Percentiles rank a stretch among this genome's conserved stretches.
Evolutionary conservation across 2,113 vertebrate genomes (phyloP).

Genomic region (Hyperopisus bebe): DNA sequence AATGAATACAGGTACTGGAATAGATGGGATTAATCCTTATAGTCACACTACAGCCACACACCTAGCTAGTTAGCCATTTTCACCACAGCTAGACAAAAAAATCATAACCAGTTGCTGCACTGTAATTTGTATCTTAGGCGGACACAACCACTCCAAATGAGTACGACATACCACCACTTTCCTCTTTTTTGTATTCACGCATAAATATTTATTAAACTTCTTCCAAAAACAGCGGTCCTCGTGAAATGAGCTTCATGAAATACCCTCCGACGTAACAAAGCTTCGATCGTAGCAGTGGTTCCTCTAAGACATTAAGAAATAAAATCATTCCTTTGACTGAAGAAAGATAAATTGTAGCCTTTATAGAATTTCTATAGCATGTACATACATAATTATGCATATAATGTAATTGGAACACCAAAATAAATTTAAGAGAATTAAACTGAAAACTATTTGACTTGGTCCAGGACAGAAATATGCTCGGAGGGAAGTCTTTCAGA

Average conservation of each 20-base stretch:
- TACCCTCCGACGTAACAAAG: neutral
- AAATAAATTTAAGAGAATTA: neutral
- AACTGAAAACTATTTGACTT: neutral
- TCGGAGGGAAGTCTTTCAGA: neutral
- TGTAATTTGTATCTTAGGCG: neutral
- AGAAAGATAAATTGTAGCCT: neutral
- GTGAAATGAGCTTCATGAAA: neutral
- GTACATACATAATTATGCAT: neutral
- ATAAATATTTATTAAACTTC: neutral
- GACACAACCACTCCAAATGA: neutral
- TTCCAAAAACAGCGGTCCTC: neutral
- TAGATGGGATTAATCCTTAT: neutral
- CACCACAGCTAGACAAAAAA: neutral
- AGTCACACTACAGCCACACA: neutral
- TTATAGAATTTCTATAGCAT: neutral
- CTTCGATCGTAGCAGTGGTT: neutral
- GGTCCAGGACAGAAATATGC: constrained; percentile 1
- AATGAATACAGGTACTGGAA: neutral
- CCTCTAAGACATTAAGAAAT: neutral
- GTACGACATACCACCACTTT: constrained; percentile 9
- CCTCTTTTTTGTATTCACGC: constrained; percentile 1
- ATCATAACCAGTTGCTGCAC: neutral
- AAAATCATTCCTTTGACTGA: neutral
- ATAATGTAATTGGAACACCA: neutral
- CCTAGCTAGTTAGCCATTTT: constrained; percentile 4